A percentile compares a stretch with the other conserved stretches of the same genome.
Evolutionary conservation across 30 jellyfish, hydroid and myxozoan genomes (phyloP).

Genomic region (Euphysa ruthae): DNA sequence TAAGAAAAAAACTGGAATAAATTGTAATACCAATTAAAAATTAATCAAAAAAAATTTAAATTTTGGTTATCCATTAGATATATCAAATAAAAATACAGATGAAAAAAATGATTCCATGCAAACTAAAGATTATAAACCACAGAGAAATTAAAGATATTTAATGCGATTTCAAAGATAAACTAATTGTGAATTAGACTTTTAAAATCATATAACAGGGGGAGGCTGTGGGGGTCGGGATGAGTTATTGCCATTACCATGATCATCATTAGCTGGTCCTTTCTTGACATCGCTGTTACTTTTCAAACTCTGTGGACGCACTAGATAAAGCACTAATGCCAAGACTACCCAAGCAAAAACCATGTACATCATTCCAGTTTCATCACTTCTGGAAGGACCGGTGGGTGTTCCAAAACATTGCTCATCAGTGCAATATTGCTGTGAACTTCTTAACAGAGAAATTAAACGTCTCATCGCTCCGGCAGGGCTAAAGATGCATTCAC

Average conservation of each 20-base stretch:
- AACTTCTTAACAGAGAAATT: conserved; percentile 73
- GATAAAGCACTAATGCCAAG: conserved; percentile 54
- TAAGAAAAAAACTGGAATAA: too few relatives aligned
- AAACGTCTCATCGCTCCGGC: conserved; percentile 93
- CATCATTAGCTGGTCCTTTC: conserved; percentile 1
- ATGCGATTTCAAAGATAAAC: too few relatives aligned
- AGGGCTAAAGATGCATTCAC: conserved; percentile 94
- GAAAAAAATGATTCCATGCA: too few relatives aligned
- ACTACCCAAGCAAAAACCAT: conserved; percentile 88
- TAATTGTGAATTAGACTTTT: too few relatives aligned
- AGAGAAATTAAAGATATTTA: too few relatives aligned
- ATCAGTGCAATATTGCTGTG: conserved; percentile 94
- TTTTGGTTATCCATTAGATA: too few relatives aligned
- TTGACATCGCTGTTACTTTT: neutral
- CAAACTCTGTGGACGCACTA: conserved; percentile 40
- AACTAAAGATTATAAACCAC: too few relatives aligned
- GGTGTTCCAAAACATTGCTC: conserved; percentile 78
- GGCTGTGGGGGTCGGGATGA: conserved; percentile 3
- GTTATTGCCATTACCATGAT: neutral
- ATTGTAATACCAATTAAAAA: too few relatives aligned
- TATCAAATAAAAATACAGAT: too few relatives aligned
- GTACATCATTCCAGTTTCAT: conserved; percentile 56
- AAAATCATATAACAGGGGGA: conserved; percentile 16
- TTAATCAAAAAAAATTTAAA: too few relatives aligned
- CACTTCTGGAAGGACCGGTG: conserved; percentile 43